Evolutionary conservation across 2,888 invertebrate genomes (phyloP).

Genomic region (Troides helena): DNA sequence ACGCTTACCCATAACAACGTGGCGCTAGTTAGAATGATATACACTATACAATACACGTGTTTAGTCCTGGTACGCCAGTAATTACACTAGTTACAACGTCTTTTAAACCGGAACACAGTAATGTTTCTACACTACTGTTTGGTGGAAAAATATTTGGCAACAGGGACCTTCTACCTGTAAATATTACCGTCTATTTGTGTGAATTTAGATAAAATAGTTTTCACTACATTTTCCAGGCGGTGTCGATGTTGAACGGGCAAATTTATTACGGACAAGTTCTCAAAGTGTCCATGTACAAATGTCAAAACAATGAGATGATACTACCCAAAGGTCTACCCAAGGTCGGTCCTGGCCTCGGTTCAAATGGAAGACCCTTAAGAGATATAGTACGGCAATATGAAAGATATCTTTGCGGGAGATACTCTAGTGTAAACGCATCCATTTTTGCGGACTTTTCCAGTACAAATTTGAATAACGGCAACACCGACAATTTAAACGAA

Average conservation of each 20-base stretch:
- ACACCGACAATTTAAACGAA: neutral
- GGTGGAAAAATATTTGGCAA: no score
- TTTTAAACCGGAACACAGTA: no score
- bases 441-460: constrained; percentile 28
- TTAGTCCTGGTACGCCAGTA: no score
- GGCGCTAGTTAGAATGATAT: no score
- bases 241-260: constrained; percentile 64
- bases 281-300: constrained; percentile 47
- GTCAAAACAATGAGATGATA: constrained; percentile 37
- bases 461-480: neutral
- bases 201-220: neutral
- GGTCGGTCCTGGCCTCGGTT: constrained; percentile 58
- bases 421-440: constrained; percentile 30
- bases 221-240: constrained; percentile 52
- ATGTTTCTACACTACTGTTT: no score
- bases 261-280: constrained; percentile 49
- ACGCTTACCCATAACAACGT: no score
- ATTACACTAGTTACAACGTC: no score
- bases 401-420: constrained; percentile 43
- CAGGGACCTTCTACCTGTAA: no score
- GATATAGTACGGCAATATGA: constrained; percentile 54
- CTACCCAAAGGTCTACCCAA: constrained; percentile 56
- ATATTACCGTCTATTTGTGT: no score
- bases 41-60: no score
- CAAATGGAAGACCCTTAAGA: constrained; percentile 49